A percentile compares a stretch with the other conserved stretches of the same genome.
phyloP scores from a whole-genome alignment of 2,888 invertebrate genomes.

The Brachypalpus laphriformis region DNA sequence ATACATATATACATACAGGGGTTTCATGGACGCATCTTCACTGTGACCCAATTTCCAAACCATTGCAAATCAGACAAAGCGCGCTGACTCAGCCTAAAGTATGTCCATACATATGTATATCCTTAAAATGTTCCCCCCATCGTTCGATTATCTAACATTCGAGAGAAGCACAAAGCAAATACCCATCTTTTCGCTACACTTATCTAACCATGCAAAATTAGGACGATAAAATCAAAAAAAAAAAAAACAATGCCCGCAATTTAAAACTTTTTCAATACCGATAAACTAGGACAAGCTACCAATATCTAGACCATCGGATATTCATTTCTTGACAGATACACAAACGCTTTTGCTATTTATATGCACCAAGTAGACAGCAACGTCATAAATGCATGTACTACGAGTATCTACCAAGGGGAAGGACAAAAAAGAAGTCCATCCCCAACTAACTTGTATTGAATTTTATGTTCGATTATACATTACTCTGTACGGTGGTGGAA shows the following conservation, averaged over 20 bases:
- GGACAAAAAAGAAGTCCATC: neutral
- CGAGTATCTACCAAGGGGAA: neutral
- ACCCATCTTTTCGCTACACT: conserved; percentile 30
- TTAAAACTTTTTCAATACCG: conserved; percentile 66
- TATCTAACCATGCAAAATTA: conserved; percentile 53
- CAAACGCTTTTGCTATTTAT: neutral
- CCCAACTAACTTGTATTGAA: conserved; percentile 63
- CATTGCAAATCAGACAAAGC: neutral
- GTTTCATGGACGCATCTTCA: neutral
- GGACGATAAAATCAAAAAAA: conserved; percentile 51
- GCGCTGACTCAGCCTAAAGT: neutral
- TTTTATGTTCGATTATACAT: conserved; percentile 71
- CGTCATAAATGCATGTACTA: conserved; percentile 43
- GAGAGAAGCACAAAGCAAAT: conserved; percentile 41
- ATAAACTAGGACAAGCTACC: conserved; percentile 51
- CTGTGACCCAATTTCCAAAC: neutral
- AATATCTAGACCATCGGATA: conserved; percentile 65
- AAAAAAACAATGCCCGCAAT: conserved; percentile 60
- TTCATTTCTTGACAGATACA: conserved; percentile 38
- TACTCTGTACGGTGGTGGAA: conserved; percentile 47
- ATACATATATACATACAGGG: neutral
- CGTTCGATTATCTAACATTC: neutral
- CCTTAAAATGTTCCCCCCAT: neutral
- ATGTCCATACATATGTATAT: neutral
- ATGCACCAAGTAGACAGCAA: neutral